phyloP scores from a whole-genome alignment of 2,797 vertebrate genomes.

The Myotis findleyi region DNA sequence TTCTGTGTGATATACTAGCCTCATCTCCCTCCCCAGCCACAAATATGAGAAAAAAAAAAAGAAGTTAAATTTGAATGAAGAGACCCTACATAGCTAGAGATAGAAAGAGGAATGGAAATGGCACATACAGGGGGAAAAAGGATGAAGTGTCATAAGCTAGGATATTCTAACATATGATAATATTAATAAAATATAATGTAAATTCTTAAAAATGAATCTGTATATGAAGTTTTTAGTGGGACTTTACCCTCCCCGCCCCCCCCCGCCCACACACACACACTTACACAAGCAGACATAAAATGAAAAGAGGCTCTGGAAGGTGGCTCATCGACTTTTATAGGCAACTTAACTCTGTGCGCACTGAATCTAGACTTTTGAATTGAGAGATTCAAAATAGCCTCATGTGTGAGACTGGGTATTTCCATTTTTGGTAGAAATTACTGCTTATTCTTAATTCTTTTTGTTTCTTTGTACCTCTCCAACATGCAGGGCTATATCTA shows the following conservation, averaged over 20 bases:
- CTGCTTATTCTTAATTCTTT: background rate
- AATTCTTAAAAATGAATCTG: background rate
- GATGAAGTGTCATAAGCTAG: background rate
- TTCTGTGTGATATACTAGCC: background rate
- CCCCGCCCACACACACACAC: background rate
- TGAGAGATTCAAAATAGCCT: background rate
- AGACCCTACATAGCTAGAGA: background rate
- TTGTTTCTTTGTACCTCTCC: background rate
- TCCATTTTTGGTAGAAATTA: background rate
- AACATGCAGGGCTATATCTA: background rate
- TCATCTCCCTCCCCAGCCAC: background rate
- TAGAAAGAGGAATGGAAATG: background rate
- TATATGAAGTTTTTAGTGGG: background rate
- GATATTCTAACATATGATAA: background rate
- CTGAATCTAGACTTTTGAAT: background rate
- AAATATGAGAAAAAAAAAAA: background rate
- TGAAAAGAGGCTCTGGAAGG: background rate
- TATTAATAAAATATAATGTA: constrained; percentile 18
- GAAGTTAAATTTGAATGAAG: background rate
- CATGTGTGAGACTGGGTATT: background rate
- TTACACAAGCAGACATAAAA: background rate
- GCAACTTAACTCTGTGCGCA: background rate
- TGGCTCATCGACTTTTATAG: background rate
- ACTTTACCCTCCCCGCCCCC: background rate
- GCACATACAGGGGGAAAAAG: background rate